Evolutionary conservation across 2,888 invertebrate genomes (phyloP), one percentile per base, ranked within the genome.

Genomic region (Zhuqinia jingwanae): DNA sequence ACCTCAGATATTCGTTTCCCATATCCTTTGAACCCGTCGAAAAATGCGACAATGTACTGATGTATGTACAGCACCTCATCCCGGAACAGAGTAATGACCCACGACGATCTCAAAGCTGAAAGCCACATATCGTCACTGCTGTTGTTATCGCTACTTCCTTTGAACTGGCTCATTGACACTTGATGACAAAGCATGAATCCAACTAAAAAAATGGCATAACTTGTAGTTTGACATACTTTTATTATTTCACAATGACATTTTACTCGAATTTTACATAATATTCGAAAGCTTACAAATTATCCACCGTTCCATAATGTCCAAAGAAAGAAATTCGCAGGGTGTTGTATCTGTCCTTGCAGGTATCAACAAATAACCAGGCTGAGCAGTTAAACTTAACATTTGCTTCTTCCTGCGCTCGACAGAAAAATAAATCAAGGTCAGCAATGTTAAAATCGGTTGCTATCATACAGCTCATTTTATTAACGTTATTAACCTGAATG

Each of bases 61-160:
- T 99, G 99, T 90, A 98, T 97, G 92, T 97, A 96, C 63, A 99
- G 95, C 0, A 99, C 98, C 94, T 99, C 99, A 93, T 99, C 99
- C 47, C 99, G 94, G 92, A 98, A 99, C 27, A 99, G 93, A 3
- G 98, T 96, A 70, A 98, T 94, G 0, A 99, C 97, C 96, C 99
- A 98, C 42, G 97, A 96, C 5, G 97, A 97, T 92, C 98, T 97
- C 75, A 99, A 93, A 0, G 98, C 97, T 90, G 95, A 96, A 8
- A 96, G 95, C 97, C 98, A 99, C 93, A 99, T 95, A 75, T 93
- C 93, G 65, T 91, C 90, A 15, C 87, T 89, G 3, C 83, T 85
- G 47, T 87, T 84, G 5, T 20, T 25, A 13, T 81, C 73, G 1
- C 73, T 17, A 22, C 56, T n/a, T 36, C 68, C 80, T 58, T 73